Base-by-base conservation (phyloP, 2,888 invertebrate genomes). In the Ellobium chinense region DNA sequence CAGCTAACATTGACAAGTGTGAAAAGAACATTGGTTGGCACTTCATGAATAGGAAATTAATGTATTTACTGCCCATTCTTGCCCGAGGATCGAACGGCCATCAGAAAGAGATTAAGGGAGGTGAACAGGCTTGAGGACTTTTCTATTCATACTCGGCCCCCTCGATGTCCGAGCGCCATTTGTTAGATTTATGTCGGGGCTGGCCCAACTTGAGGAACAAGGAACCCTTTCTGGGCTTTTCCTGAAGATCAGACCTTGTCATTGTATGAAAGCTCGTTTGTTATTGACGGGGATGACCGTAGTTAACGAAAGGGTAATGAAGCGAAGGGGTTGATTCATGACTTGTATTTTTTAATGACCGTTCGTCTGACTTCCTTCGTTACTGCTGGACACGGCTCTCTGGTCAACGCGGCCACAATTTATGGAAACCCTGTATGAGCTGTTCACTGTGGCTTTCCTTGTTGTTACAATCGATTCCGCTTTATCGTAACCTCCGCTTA, bases 31-130 rank as follows among this genome's bases (percentile, higher is more conserved):
- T n/a, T 60, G n/a, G 60, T n/a, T 60, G 60, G 60, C 60, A 60
- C 60, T 60, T 60, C 60, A 60, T 60, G 60, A 60, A 60, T 60
- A 60, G 60, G 60, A 60, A 60, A 60, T 60, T 60, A 60, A 60
- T 60, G 60, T 60, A 21, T 21, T 21, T 60, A 60, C 7, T 24
- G 60, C 60, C n/a, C 9, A 14, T 27, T 60, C 60, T 60, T 21
- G 21, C n/a, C n/a, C 9, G n/a, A 27, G 60, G 60, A 60, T 60
- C 21, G 60, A 21, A 27, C n/a, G 60, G 60, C n/a, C 60, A 60
- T 60, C 60, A 60, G 60, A 60, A 60, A 60, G 27, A 60, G 60
- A 60, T 60, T 27, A 60, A 21, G 27, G 27, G 7, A 14, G 60
- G n/a, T 18, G 9, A 46, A 46, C 7, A 7, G 5, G 60, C 60